Conservation (phyloP, 2,113 vertebrate genomes). For the Oryzias melastigma region DNA sequence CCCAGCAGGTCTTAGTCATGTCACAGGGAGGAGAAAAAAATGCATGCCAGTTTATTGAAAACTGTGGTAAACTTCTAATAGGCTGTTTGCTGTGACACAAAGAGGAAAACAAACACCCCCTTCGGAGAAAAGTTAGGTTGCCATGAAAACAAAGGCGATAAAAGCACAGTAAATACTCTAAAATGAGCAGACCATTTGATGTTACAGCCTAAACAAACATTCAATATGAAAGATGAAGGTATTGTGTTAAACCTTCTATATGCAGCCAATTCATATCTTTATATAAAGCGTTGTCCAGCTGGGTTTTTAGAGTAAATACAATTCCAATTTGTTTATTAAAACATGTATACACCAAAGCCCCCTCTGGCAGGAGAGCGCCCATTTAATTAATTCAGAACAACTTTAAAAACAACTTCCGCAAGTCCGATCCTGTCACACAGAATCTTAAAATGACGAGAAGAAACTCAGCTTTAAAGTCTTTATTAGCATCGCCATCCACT, state of each 20-base stretch:
- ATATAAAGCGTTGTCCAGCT: background rate
- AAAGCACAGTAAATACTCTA: conserved; percentile 11
- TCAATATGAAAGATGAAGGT: background rate
- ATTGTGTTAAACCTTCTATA: background rate
- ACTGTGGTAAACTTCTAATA: conserved; percentile 55
- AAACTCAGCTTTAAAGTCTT: too few species aligned
- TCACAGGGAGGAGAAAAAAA: conserved; percentile 34
- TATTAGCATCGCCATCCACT: too few species aligned
- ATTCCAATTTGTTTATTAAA: background rate
- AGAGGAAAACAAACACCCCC: conserved; percentile 2
- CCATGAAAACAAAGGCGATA: conserved; percentile 9
- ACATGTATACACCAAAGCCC: too few species aligned
- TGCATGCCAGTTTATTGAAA: conserved; percentile 33
- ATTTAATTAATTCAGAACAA: too few species aligned
- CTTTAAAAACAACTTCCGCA: too few species aligned
- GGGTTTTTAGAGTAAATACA: background rate
- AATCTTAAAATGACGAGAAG: too few species aligned
- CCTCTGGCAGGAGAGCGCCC: too few species aligned
- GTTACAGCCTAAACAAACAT: background rate
- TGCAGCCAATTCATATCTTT: background rate
- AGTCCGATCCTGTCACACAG: too few species aligned
- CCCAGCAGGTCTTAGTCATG: conserved; percentile 45
- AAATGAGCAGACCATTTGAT: conserved; percentile 7
- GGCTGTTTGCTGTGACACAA: conserved; percentile 22
- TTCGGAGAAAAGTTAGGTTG: conserved; percentile 22